phyloP scores from a whole-genome alignment of 2,888 invertebrate genomes.

The Pantelozetes paolii region DNA sequence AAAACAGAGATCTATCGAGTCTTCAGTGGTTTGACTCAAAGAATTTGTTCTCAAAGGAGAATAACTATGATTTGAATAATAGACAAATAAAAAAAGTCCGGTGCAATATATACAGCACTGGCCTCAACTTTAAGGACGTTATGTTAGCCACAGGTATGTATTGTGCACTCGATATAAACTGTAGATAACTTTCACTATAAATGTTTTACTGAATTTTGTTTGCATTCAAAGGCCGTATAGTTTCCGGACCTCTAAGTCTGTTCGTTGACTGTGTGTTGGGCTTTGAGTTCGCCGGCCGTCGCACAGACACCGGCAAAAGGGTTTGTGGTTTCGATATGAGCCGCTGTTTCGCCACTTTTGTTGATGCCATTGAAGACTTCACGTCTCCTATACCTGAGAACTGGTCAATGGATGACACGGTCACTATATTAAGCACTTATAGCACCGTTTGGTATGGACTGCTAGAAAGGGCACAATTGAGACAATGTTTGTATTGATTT shows the following conservation, averaged over 20 bases:
- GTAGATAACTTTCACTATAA: not conserved
- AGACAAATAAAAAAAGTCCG: constrained; percentile 63
- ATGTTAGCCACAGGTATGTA: constrained; percentile 94
- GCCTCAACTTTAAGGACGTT: constrained; percentile 61
- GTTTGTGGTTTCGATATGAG: constrained; percentile 93
- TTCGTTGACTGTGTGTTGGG: constrained; percentile 84
- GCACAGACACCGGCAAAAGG: constrained; percentile 65
- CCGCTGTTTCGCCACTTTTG: constrained; percentile 79
- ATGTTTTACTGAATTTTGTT: not conserved
- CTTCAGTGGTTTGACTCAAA: constrained; percentile 89
- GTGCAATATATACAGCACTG: constrained; percentile 54
- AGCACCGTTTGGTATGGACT: constrained; percentile 83
- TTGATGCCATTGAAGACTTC: constrained; percentile 63
- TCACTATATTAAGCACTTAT: constrained; percentile 88
- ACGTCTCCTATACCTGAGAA: constrained; percentile 64
- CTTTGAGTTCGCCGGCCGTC: constrained; percentile 78
- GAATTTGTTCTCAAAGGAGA: constrained; percentile 57
- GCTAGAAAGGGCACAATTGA: constrained; percentile 75
- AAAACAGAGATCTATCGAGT: constrained; percentile 89
- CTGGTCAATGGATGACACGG: constrained; percentile 85
- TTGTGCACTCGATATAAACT: too few species aligned
- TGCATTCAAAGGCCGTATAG: constrained; percentile 60
- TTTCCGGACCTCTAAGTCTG: not conserved
- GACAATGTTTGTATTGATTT: constrained; percentile 48
- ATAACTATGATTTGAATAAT: constrained; percentile 53